Percentiles rank a stretch among this genome's conserved stretches.
These are phyloP conservation scores for Lasioglossum baleicum DNA, from an alignment of 1,140 invertebrate species.

Conservation along the genomic window DNA sequence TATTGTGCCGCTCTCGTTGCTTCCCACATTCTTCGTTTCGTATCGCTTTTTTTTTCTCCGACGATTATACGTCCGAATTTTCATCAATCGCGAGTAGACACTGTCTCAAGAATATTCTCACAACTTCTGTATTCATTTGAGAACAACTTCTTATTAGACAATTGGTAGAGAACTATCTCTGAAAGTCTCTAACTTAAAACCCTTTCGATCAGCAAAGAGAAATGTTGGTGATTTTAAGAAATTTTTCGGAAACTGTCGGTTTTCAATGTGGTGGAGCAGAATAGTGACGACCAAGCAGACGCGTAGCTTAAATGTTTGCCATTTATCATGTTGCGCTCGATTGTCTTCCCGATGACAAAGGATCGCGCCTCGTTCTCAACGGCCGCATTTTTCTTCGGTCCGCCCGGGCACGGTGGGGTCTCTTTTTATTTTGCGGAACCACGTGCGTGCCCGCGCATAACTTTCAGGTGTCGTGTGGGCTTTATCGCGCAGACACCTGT, in stretches of 20 bases:
- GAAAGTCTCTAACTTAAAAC: too few relatives aligned
- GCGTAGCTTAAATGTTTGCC: constrained; percentile 38
- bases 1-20: constrained; percentile 10
- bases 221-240: too few relatives aligned
- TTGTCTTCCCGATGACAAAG: constrained; percentile 60
- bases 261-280: too few relatives aligned
- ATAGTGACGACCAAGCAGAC: too few relatives aligned
- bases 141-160: too few relatives aligned
- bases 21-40: not conserved
- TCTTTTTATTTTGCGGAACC: constrained; percentile 65
- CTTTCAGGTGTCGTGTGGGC: constrained; percentile 70
- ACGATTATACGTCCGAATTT: not conserved
- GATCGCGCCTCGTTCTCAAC: constrained; percentile 45
- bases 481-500: constrained; percentile 77
- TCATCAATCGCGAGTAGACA: too few relatives aligned
- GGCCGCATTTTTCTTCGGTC: constrained; percentile 34
- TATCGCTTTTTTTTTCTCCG: not conserved
- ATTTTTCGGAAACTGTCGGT: too few relatives aligned
- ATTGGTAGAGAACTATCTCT: too few relatives aligned
- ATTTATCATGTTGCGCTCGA: constrained; percentile 57
- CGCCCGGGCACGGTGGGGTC: not conserved
- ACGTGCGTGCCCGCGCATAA: constrained; percentile 77
- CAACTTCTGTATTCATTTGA: too few relatives aligned
- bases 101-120: too few relatives aligned
- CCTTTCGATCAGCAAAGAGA: too few relatives aligned